Evolutionary conservation across 2,888 invertebrate genomes (phyloP).

Genomic region (Nephrocerus scutellatus): DNA sequence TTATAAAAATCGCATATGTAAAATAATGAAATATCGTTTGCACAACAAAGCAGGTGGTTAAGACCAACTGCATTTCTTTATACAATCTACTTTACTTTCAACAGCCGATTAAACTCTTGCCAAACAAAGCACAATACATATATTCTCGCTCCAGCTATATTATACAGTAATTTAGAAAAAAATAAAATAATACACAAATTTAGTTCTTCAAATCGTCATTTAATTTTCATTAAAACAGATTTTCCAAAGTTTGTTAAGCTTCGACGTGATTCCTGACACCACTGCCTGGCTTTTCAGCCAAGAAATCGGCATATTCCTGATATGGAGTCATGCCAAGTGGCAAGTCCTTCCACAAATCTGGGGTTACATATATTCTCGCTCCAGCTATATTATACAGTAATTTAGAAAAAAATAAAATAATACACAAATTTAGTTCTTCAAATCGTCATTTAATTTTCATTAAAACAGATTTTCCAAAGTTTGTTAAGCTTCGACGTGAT

Average conservation of each 20-base stretch:
- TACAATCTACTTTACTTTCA: no score
- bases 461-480: conserved; percentile 3
- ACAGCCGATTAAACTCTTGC: no score
- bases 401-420: conserved; percentile 6
- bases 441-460: not conserved
- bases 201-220: conserved; percentile 10
- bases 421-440: not conserved
- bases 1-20: no score
- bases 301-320: conserved; percentile 87
- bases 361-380: no score
- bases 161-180: no score
- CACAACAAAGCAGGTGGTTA: no score
- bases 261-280: conserved; percentile 36
- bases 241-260: conserved; percentile 32
- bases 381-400: no score
- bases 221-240: conserved; percentile 11
- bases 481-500: conserved; percentile 38
- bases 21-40: no score
- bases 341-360: conserved; percentile 98
- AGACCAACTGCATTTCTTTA: no score
- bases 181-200: conserved; percentile 6
- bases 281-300: conserved; percentile 50
- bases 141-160: no score
- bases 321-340: conserved; percentile 89
- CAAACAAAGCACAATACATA: no score